Conservation (phyloP, 2,113 vertebrate species). For the Engystomops pustulosus region DNA sequence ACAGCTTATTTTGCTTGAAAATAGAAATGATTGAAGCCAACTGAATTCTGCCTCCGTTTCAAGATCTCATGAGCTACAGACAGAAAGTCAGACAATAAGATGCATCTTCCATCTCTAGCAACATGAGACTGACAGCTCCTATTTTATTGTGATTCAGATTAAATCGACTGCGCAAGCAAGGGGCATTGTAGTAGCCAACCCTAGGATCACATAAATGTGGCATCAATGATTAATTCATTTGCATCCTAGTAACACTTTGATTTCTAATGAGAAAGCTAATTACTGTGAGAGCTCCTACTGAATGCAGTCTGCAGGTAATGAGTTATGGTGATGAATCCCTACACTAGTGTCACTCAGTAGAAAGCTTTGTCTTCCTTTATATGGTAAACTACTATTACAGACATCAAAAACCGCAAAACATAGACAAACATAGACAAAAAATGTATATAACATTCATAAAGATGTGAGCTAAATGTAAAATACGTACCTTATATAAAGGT, state of each 20-base stretch:
- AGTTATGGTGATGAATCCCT: constrained; percentile 1
- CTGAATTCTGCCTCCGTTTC: background rate
- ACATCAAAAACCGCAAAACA: too few species aligned
- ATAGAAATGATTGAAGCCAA: constrained; percentile 50
- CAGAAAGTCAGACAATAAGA: constrained; percentile 35
- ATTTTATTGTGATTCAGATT: constrained; percentile 29
- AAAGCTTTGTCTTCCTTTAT: constrained; percentile 26
- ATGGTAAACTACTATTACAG: constrained; percentile 32
- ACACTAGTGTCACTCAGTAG: constrained; percentile 21
- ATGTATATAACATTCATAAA: too few species aligned
- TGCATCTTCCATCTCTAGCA: background rate
- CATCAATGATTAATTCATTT: constrained; percentile 38
- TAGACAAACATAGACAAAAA: too few species aligned
- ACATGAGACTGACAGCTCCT: background rate
- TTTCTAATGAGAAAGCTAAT: constrained; percentile 53
- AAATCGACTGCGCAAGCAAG: constrained; percentile 30
- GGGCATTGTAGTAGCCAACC: constrained; percentile 33
- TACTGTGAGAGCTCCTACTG: constrained; percentile 37
- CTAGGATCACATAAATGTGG: constrained; percentile 23
- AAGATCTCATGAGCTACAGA: constrained; percentile 16
- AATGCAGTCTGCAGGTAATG: constrained; percentile 41
- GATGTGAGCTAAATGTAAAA: too few species aligned
- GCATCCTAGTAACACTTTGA: constrained; percentile 41
- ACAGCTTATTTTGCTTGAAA: constrained; percentile 48
- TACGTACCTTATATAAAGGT: too few species aligned